Evolutionary conservation across 2,113 vertebrate species (phyloP), one percentile per base, ranked within the genome.

Genomic region (Cochlearius cochlearius): DNA sequence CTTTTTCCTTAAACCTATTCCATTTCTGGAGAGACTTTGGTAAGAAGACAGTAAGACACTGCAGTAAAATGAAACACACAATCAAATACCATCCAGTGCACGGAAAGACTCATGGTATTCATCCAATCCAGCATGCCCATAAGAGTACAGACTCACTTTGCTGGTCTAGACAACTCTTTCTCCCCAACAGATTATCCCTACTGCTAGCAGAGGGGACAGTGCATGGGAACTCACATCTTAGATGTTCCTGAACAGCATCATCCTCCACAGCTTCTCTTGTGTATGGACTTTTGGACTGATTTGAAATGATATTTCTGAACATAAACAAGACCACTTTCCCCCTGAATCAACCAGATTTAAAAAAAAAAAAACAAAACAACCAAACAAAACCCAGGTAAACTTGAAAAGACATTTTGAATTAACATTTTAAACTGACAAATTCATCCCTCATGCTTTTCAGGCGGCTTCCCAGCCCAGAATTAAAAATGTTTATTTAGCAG

Each of bases 91-190:
- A 30, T 5, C 15, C 43, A 68, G 32, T 2, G 11, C 45, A n/a
- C 0, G 2, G 30, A 26, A 79, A 43, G 1, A 41, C 30, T 25
- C 60, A 15, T 2, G n/a, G 14, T 4, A 25, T 11, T 60, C 58
- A 64, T 15, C 39, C 38, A 76, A 21, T 34, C 0, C 0, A n/a
- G 39, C 2, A 30, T 8, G 8, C 10, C 59, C 43, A 0, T 9
- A 36, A 11, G 2, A 47, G 27, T 17, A 59, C 5, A 59, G 39
- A 11, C 8, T 62, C 41, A 10, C 32, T 80, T 9, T 52, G 67
- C 45, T 77, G 63, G 0, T 41, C 52, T 16, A 19, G 58, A 12
- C 49, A 38, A 8, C 25, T 22, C 11, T 25, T 71, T 6, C 41
- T 36, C 30, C 43, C 74, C 69, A 47, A 10, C 16, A 59, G 60